Evolutionary conservation across 2,797 vertebrate genomes (phyloP).

Genomic region (Dendrocincla fuliginosa): DNA sequence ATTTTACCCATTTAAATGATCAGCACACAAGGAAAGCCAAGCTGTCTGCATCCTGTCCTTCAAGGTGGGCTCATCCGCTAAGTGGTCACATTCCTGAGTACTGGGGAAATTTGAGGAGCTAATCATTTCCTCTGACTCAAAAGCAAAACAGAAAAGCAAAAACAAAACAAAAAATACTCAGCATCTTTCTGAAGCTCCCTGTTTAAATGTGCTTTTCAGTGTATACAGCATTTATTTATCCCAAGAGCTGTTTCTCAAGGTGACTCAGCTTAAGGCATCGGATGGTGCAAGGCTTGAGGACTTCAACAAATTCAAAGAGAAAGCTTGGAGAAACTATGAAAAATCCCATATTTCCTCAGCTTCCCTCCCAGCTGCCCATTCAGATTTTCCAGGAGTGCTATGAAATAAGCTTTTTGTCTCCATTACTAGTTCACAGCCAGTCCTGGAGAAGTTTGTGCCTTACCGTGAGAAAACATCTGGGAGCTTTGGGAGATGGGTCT

Average conservation of each 20-base stretch:
- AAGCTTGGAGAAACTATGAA: not conserved
- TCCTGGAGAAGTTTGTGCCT: not conserved
- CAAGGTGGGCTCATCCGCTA: not conserved
- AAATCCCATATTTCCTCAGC: not conserved
- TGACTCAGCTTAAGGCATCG: not conserved
- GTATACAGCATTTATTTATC: not conserved
- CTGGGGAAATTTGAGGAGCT: not conserved
- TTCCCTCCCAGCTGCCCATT: not conserved
- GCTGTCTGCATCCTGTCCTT: not conserved
- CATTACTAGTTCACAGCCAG: not conserved
- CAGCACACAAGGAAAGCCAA: not conserved
- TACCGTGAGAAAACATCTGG: not conserved
- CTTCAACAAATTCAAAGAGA: not conserved
- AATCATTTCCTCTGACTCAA: not conserved
- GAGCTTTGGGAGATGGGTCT: not conserved
- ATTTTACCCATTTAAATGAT: not conserved
- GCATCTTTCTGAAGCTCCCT: not conserved
- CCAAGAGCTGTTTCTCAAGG: not conserved
- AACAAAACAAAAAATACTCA: not conserved
- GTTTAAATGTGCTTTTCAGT: not conserved
- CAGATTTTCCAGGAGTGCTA: not conserved
- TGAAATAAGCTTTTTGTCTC: not conserved
- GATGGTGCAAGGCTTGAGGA: not conserved
- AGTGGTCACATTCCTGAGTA: not conserved
- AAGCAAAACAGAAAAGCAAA: not conserved